Conservation (phyloP, 2,113 vertebrate genomes). For the Genyomyrus donnyi region DNA sequence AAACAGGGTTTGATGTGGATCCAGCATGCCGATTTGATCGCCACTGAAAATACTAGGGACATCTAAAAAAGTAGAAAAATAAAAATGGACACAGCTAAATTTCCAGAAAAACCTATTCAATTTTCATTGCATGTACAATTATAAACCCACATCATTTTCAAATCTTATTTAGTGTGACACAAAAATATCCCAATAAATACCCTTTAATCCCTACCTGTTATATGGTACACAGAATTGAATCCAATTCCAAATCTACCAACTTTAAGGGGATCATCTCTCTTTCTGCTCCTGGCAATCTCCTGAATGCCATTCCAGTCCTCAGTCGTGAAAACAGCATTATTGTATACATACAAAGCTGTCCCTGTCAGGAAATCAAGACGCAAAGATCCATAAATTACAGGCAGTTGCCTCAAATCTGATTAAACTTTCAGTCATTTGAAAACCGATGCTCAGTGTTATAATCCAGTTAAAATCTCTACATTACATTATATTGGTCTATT, state of each 20-base stretch:
- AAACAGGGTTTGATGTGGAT: conserved; percentile 93
- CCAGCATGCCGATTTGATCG: conserved; percentile 94
- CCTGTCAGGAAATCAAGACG: conserved; percentile 53
- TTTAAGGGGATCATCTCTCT: conserved; percentile 94
- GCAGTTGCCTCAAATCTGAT: not conserved
- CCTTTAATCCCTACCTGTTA: conserved; percentile 71
- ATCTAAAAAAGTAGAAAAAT: conserved; percentile 61
- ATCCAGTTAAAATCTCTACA: not conserved
- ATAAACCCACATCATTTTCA: not conserved
- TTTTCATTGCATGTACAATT: not conserved
- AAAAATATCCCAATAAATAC: not conserved
- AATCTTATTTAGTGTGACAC: not conserved
- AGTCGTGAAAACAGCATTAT: conserved; percentile 82
- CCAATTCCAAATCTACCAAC: conserved; percentile 97
- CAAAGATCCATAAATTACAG: not conserved
- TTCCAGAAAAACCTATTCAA: not conserved
- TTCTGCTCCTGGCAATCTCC: conserved; percentile 93
- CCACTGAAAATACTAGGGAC: conserved; percentile 97
- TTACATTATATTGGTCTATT: not conserved
- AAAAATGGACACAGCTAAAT: not conserved
- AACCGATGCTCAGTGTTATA: not conserved
- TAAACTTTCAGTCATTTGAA: not conserved
- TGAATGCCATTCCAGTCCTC: conserved; percentile 98
- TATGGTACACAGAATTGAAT: conserved; percentile 98
- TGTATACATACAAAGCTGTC: conserved; percentile 86